Conservation (phyloP, 1,140 invertebrate genomes). For the Maniola jurtina region DNA sequence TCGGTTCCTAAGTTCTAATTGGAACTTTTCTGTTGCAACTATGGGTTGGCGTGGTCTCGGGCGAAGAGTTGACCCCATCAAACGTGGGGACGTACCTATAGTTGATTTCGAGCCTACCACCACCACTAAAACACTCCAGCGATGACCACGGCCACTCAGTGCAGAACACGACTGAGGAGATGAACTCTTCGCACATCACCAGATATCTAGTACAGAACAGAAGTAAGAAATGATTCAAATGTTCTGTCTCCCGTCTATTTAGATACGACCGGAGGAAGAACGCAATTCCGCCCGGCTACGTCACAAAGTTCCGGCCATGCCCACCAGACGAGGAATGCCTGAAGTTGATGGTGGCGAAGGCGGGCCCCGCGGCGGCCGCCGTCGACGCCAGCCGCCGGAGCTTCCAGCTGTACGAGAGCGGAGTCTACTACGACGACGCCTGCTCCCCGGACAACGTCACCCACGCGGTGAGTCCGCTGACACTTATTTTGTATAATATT, state of each 20-base stretch:
- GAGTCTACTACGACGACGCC: constrained; percentile 81
- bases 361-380: constrained; percentile 93
- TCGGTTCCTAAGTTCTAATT: no score
- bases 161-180: neutral
- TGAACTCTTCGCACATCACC: no score
- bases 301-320: constrained; percentile 91
- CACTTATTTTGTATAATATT: no score
- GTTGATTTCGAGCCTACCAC: constrained; percentile 1
- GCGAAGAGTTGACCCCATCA: no score
- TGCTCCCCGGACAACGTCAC: constrained; percentile 88
- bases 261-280: constrained; percentile 84
- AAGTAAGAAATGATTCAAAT: neutral
- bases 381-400: constrained; percentile 93
- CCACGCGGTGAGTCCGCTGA: constrained; percentile 85
- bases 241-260: neutral
- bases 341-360: constrained; percentile 89
- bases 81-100: no score
- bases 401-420: constrained; percentile 83
- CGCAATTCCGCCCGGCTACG: constrained; percentile 83
- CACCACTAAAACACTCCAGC: neutral
- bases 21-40: no score
- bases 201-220: no score
- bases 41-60: no score
- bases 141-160: no score
- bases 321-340: constrained; percentile 88